These are phyloP conservation scores for Myotis planiceps DNA, from an alignment of 2,797 vertebrate genomes.

Conservation along the genomic window DNA sequence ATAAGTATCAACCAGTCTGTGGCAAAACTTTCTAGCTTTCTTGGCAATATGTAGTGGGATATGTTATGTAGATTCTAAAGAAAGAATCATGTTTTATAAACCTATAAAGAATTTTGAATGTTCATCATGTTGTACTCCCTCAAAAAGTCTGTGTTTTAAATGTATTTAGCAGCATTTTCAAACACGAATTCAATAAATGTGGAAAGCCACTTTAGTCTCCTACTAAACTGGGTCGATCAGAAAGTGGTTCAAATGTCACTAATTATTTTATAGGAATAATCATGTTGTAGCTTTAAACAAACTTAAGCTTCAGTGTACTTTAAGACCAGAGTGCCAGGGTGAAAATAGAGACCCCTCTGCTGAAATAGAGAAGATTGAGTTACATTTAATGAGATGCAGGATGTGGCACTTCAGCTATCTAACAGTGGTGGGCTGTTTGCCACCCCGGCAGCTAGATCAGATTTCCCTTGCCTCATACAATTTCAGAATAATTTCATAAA, in stretches of 20 bases:
- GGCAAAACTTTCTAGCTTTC: conserved; percentile 75
- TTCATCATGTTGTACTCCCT: neutral
- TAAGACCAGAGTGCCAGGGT: conserved; percentile 67
- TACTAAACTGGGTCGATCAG: conserved; percentile 58
- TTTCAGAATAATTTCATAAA: conserved; percentile 83
- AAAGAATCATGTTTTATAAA: conserved; percentile 70
- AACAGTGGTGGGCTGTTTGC: conserved; percentile 68
- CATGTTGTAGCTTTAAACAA: conserved; percentile 81
- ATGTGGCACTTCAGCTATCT: conserved; percentile 79
- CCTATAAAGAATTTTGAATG: conserved; percentile 50
- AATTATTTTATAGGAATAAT: conserved; percentile 80
- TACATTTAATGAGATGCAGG: conserved; percentile 81
- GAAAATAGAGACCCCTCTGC: conserved; percentile 81
- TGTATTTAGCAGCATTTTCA: conserved; percentile 24
- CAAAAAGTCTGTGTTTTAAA: neutral
- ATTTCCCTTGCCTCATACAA: conserved; percentile 63
- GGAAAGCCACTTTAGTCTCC: conserved; percentile 41
- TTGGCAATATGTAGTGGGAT: conserved; percentile 75
- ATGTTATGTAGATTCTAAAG: conserved; percentile 78
- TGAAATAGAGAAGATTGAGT: conserved; percentile 78
- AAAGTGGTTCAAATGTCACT: conserved; percentile 72
- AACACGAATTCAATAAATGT: conserved; percentile 52
- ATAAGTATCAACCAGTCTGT: conserved; percentile 53
- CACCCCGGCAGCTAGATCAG: conserved; percentile 76
- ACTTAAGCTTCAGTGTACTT: conserved; percentile 66